These are phyloP conservation scores for Argyrosomus regius DNA, from an alignment of 2,797 vertebrate species.

Conservation along the genomic window DNA sequence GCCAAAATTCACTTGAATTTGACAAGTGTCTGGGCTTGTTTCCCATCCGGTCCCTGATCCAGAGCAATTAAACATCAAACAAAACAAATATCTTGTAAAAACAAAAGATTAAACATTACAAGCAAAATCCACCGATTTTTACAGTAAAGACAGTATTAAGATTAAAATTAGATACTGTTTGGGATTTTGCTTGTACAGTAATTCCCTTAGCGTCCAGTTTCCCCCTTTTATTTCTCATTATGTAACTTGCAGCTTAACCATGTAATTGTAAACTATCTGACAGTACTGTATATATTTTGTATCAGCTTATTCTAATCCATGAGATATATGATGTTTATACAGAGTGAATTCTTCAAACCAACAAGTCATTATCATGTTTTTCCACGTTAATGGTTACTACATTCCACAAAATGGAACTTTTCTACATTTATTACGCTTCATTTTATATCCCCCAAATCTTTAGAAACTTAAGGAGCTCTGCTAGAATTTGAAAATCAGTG, in stretches of 20 bases:
- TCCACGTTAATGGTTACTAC: not conserved
- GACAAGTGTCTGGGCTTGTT: constrained; percentile 39
- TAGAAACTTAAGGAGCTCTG: not conserved
- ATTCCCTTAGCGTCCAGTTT: not conserved
- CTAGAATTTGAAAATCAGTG: not conserved
- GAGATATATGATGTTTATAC: not conserved
- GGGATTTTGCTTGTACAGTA: not conserved
- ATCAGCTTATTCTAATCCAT: not conserved
- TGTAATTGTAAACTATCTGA: not conserved
- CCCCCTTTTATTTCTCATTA: not conserved
- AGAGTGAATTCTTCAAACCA: not conserved
- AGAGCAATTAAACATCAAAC: constrained; percentile 19
- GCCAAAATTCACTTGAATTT: constrained; percentile 40
- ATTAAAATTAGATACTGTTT: not conserved
- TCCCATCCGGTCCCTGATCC: constrained; percentile 20
- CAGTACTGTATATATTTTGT: not conserved
- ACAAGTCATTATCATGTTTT: not conserved
- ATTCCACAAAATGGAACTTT: not conserved
- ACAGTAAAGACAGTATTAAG: not conserved
- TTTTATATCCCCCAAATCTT: not conserved
- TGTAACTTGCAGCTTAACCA: not conserved
- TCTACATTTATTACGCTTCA: not conserved
- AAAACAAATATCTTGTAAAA: constrained; percentile 33
- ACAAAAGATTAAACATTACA: constrained; percentile 17
- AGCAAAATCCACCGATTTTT: not conserved